Conservation (phyloP, 1,140 invertebrate species). For the Drosophila ambigua region DNA sequence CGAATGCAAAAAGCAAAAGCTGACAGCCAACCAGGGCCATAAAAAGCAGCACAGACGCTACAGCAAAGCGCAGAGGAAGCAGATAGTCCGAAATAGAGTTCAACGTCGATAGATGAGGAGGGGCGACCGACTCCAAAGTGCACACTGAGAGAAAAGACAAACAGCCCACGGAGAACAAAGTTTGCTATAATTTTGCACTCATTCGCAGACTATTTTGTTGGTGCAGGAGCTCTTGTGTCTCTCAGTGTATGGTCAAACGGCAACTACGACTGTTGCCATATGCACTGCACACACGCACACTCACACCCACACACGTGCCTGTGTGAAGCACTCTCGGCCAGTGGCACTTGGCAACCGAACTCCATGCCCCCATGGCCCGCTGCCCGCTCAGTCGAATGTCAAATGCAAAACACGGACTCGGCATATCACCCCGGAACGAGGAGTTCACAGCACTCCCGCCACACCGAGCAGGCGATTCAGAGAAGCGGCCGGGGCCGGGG, state of each 20-base stretch:
- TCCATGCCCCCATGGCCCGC: background rate
- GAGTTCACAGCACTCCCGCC: background rate
- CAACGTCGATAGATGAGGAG: background rate
- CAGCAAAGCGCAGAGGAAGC: slow-evolving; percentile 3
- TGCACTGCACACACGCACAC: too few relatives aligned
- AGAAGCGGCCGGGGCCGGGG: background rate
- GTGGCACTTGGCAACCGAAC: too few relatives aligned
- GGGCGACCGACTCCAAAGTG: slow-evolving; percentile 30
- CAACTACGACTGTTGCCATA: too few relatives aligned
- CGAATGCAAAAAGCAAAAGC: slow-evolving; percentile 41
- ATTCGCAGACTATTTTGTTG: too few relatives aligned
- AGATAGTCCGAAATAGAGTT: slow-evolving; percentile 47
- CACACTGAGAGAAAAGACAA: slow-evolving; percentile 7
- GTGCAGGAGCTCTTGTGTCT: too few relatives aligned
- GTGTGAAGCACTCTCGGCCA: too few relatives aligned
- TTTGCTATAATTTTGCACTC: too few relatives aligned
- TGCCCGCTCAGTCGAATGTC: slow-evolving; percentile 25
- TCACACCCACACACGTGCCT: too few relatives aligned
- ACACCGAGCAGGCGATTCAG: too few relatives aligned
- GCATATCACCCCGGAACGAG: background rate
- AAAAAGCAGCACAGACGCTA: slow-evolving; percentile 43
- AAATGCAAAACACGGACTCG: slow-evolving; percentile 43
- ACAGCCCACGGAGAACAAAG: too few relatives aligned
- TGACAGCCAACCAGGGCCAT: slow-evolving; percentile 34
- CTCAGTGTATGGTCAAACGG: too few relatives aligned